Evolutionary conservation across 2,113 vertebrate species (phyloP).

Genomic region (Seriola quinqueradiata): DNA sequence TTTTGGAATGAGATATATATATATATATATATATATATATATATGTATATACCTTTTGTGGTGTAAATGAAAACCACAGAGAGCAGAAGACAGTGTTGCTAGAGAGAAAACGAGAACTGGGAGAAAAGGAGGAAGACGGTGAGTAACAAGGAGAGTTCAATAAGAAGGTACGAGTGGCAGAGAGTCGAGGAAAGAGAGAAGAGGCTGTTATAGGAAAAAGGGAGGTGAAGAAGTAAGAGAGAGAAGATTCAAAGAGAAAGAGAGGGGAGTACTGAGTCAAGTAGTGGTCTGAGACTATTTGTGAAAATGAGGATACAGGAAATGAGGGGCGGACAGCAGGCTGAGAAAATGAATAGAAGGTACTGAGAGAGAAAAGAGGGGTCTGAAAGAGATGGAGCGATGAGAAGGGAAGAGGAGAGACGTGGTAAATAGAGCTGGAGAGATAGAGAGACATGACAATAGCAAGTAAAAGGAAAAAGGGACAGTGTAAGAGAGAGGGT

Average conservation of each 20-base stretch:
- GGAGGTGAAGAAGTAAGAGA: not conserved
- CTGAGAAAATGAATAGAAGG: not conserved
- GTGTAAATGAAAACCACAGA: conserved; percentile 11
- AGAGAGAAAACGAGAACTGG: conserved; percentile 8
- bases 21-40: not conserved
- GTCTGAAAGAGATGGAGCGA: conserved; percentile 27
- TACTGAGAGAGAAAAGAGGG: not conserved
- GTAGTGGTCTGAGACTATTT: conserved; percentile 6
- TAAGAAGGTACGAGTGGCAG: conserved; percentile 13
- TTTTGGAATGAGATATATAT: conserved; percentile 5
- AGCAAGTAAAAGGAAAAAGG: conserved; percentile 29
- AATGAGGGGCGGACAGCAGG: conserved; percentile 19
- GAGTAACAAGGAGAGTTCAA: conserved; percentile 18
- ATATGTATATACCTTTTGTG: not conserved
- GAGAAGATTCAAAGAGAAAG: not conserved
- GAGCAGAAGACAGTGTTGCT: not conserved
- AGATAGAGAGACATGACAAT: conserved; percentile 50
- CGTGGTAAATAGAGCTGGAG: not conserved
- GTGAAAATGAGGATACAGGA: not conserved
- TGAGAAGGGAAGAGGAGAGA: conserved; percentile 14
- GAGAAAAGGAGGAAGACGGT: not conserved
- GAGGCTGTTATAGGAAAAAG: not conserved
- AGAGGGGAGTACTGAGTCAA: conserved; percentile 17
- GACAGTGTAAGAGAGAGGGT: not conserved
- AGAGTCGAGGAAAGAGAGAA: conserved; percentile 1